phyloP scores from a whole-genome alignment of 2,797 vertebrate species.

The Graptemys geographica region DNA sequence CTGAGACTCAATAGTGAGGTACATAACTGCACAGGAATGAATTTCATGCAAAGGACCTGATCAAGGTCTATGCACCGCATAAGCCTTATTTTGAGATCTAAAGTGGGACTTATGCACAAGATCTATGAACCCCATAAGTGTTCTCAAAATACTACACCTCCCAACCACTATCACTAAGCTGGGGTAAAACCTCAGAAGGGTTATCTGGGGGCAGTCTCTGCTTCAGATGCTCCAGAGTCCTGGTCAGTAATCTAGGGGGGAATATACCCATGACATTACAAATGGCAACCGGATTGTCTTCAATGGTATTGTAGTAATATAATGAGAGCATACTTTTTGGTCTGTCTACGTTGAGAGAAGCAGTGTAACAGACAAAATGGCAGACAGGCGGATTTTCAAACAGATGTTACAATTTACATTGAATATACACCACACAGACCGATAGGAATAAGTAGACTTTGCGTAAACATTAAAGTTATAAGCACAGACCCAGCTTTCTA shows the following conservation, averaged over 20 bases:
- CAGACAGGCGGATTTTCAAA: slow-evolving; percentile 18
- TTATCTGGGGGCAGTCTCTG: not conserved
- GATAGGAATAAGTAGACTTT: slow-evolving; percentile 13
- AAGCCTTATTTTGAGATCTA: not conserved
- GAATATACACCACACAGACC: not conserved
- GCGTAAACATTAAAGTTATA: not conserved
- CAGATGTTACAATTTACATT: slow-evolving; percentile 7
- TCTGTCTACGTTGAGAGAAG: not conserved
- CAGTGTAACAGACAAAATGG: not conserved
- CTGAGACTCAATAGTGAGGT: not conserved
- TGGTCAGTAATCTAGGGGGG: not conserved
- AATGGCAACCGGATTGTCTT: not conserved
- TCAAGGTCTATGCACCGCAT: not conserved
- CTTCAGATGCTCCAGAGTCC: not conserved
- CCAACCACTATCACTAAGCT: not conserved
- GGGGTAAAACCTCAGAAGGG: not conserved
- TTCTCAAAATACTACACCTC: not conserved
- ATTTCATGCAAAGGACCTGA: not conserved
- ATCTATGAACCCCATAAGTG: no score
- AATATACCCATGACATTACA: not conserved
- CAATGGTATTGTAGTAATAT: not conserved
- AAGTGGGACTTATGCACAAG: not conserved
- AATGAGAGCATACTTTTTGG: not conserved
- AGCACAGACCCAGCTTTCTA: slow-evolving; percentile 12
- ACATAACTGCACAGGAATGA: not conserved